Evolutionary conservation across 2,797 vertebrate species (phyloP).

Genomic region (Mergus octosetaceus): DNA sequence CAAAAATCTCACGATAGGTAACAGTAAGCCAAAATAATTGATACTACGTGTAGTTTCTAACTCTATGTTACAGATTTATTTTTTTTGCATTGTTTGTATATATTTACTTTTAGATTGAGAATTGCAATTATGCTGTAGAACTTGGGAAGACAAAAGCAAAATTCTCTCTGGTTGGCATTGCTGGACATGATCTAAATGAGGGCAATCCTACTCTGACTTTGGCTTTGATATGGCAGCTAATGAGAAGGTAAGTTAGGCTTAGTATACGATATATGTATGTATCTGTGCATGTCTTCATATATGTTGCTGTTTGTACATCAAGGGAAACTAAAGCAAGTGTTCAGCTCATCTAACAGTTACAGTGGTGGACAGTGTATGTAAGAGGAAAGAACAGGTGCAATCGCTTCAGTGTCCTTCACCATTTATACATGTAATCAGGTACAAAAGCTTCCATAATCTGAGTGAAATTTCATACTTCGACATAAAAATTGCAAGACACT

Average conservation of each 20-base stretch:
- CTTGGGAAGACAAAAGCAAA: conserved; percentile 87
- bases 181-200: conserved; percentile 91
- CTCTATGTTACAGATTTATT: not conserved
- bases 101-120: conserved; percentile 87
- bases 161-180: conserved; percentile 96
- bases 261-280: fast-evolving
- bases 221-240: conserved; percentile 95
- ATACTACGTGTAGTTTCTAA: not conserved
- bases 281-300: fast-evolving
- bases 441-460: not conserved
- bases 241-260: conserved; percentile 88
- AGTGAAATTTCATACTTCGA: not conserved
- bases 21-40: not conserved
- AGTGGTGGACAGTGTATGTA: too few species aligned
- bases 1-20: not conserved
- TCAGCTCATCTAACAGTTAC: not conserved
- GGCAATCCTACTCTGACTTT: conserved; percentile 89
- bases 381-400: not conserved
- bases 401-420: not conserved
- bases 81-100: not conserved
- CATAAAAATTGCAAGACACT: not conserved
- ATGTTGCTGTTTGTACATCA: not conserved
- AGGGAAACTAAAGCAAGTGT: not conserved
- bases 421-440: not conserved
- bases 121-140: conserved; percentile 97